Conservation (phyloP, 2,888 invertebrate genomes). For the Mythimna pallens region DNA sequence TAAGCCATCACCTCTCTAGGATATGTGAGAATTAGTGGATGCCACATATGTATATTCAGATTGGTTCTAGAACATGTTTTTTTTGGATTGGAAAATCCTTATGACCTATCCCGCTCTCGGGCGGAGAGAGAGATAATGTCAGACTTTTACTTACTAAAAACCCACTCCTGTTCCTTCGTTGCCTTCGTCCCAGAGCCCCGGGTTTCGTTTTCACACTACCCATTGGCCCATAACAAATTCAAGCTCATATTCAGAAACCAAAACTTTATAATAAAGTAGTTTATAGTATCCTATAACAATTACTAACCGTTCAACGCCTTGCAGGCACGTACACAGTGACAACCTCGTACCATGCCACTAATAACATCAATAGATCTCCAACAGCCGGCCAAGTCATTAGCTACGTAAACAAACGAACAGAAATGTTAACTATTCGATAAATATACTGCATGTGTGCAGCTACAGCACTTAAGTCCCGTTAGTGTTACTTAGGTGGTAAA, state of each 20-base stretch:
- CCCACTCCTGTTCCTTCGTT: too few species aligned
- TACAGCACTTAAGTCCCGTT: slow-evolving; percentile 65
- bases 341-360: slow-evolving; percentile 24
- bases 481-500: slow-evolving; percentile 53
- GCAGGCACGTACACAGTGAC: slow-evolving; percentile 22
- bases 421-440: slow-evolving; percentile 65
- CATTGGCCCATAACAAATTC: too few species aligned
- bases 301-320: background rate
- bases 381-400: slow-evolving; percentile 66
- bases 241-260: too few species aligned
- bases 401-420: slow-evolving; percentile 63
- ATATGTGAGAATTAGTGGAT: background rate
- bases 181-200: too few species aligned
- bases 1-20: too few species aligned
- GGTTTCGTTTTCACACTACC: too few species aligned
- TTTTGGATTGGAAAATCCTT: too few species aligned
- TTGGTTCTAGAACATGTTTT: too few species aligned
- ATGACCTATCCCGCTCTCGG: too few species aligned
- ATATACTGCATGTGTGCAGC: slow-evolving; percentile 61
- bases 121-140: too few species aligned
- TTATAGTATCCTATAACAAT: background rate
- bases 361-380: slow-evolving; percentile 37
- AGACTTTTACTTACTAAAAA: too few species aligned
- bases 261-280: too few species aligned
- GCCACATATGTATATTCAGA: background rate